Evolutionary conservation across 2,113 vertebrate genomes (phyloP).

Genomic region (Serinus canaria): DNA sequence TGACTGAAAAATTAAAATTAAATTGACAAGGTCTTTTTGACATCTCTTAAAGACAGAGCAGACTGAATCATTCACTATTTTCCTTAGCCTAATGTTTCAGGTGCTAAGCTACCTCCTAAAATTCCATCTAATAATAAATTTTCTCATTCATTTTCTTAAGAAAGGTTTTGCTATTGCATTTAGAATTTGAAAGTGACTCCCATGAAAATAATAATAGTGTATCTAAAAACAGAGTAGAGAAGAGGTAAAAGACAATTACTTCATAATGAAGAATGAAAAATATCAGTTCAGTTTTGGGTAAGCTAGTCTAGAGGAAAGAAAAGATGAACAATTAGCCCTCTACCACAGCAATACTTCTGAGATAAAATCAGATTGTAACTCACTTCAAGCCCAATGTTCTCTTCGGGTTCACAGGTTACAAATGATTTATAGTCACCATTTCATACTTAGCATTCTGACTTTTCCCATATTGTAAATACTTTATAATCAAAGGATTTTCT

Average conservation of each 20-base stretch:
- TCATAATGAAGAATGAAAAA: neutral
- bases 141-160: neutral
- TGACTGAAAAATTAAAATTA: neutral
- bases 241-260: neutral
- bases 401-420: neutral
- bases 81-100: neutral
- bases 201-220: neutral
- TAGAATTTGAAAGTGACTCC: neutral
- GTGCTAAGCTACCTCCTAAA: neutral
- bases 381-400: neutral
- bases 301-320: neutral
- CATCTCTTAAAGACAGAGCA: neutral
- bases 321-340: conserved; percentile 14
- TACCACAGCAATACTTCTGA: neutral
- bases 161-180: neutral
- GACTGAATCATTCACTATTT: neutral
- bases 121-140: neutral
- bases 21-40: neutral
- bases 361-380: conserved; percentile 3
- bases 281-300: neutral
- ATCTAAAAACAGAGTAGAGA: neutral
- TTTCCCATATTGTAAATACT: neutral
- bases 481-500: conserved; percentile 14
- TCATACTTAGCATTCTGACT: neutral
- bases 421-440: conserved; percentile 30